A percentile compares a stretch with the other conserved stretches of the same genome.
Evolutionary conservation across 2,888 invertebrate species (phyloP).

Genomic region (Drosophila villosipedis): DNA sequence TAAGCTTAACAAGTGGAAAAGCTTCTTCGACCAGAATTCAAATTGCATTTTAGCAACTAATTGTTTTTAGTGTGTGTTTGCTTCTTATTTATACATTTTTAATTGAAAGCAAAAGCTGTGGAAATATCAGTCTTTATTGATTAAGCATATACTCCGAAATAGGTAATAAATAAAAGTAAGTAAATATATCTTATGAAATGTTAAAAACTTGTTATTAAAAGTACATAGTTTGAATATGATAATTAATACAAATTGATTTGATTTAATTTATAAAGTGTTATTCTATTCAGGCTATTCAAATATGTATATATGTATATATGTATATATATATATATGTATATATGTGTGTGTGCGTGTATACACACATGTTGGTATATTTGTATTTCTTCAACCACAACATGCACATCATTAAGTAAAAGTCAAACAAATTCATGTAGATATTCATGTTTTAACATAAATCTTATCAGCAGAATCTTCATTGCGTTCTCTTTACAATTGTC

Average conservation of each 20-base stretch:
- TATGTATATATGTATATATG: background rate
- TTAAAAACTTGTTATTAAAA: background rate
- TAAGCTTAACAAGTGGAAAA: background rate
- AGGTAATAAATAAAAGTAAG: background rate
- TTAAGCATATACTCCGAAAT: background rate
- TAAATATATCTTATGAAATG: background rate
- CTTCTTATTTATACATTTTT: background rate
- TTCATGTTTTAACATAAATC: slow-evolving; percentile 15
- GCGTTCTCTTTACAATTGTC: slow-evolving; percentile 54
- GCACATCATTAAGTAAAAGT: slow-evolving; percentile 11
- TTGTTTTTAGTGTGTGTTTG: background rate
- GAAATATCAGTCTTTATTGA: background rate
- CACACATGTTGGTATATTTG: background rate
- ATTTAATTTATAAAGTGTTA: background rate
- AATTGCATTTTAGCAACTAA: background rate
- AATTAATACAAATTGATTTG: background rate
- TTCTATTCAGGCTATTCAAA: background rate
- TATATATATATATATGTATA: background rate
- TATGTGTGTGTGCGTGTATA: background rate
- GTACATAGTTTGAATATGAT: background rate
- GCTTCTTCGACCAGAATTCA: background rate
- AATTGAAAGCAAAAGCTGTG: background rate
- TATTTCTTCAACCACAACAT: background rate
- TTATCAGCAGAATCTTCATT: slow-evolving; percentile 52
- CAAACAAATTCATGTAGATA: slow-evolving; percentile 15